Conservation (phyloP, 2,113 vertebrate genomes). For the Merops nubicus region DNA sequence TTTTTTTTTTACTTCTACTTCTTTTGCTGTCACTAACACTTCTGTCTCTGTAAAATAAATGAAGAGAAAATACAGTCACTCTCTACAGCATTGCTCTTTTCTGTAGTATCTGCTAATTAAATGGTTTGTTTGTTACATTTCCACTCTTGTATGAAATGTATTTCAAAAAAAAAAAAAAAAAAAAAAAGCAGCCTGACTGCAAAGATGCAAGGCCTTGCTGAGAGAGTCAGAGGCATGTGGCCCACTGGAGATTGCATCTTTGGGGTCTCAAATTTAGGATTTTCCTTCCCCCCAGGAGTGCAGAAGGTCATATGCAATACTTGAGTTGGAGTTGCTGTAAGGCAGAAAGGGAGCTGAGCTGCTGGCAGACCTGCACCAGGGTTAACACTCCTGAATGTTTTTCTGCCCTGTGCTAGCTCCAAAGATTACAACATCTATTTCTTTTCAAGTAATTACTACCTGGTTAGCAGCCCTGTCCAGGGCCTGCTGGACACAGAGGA, state of each 20-base stretch:
- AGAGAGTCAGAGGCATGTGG: background rate
- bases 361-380: background rate
- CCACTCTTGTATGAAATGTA: background rate
- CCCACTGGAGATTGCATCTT: background rate
- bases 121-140: background rate
- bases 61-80: background rate
- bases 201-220: background rate
- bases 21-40: background rate
- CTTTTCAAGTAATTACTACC: background rate
- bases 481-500: background rate
- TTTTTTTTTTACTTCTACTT: background rate
- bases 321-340: background rate
- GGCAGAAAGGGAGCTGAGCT: background rate
- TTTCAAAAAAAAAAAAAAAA: background rate
- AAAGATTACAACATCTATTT: background rate
- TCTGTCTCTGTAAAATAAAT: background rate
- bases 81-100: background rate
- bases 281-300: background rate
- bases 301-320: background rate
- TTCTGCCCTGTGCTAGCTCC: background rate
- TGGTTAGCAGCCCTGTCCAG: background rate
- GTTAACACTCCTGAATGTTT: background rate
- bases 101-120: constrained; percentile 21
- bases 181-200: background rate
- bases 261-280: background rate